Conservation (phyloP, 2,888 invertebrate genomes). For the Cataglyphis albicans region DNA sequence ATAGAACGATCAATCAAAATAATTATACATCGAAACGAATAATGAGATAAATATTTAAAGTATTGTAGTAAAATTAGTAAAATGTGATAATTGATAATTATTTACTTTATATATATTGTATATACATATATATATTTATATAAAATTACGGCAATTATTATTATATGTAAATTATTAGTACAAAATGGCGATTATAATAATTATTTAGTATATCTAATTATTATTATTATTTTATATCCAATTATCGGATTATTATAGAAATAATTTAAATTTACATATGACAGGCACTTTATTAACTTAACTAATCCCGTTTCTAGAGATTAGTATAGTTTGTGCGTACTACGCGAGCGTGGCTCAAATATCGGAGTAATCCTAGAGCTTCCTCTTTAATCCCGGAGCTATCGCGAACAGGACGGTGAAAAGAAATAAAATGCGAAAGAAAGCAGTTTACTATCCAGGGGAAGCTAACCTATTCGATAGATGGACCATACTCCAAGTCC, state of each 20-base stretch:
- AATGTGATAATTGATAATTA: conserved; percentile 10
- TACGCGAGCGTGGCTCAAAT: neutral
- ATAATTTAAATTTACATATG: neutral
- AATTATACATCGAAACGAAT: neutral
- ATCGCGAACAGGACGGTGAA: neutral
- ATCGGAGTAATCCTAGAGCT: neutral
- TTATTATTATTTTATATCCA: neutral
- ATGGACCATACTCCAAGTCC: conserved; percentile 24
- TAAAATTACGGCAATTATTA: neutral
- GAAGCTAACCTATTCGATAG: conserved; percentile 39
- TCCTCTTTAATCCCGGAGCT: conserved; percentile 24
- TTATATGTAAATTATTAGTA: neutral
- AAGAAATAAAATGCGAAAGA: conserved; percentile 49
- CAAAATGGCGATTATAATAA: neutral
- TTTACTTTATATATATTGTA: neutral
- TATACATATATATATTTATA: neutral
- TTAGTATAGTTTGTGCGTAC: neutral
- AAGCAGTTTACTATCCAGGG: conserved; percentile 20
- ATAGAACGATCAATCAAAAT: conserved; percentile 14
- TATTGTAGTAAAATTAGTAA: neutral
- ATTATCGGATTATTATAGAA: conserved; percentile 1
- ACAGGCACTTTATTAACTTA: neutral
- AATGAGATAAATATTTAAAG: neutral
- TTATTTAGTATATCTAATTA: neutral
- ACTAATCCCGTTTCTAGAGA: neutral